Percentiles rank a stretch among this genome's conserved stretches.
Evolutionary conservation across 2,888 invertebrate genomes (phyloP).

Genomic region (Andrena minutula): DNA sequence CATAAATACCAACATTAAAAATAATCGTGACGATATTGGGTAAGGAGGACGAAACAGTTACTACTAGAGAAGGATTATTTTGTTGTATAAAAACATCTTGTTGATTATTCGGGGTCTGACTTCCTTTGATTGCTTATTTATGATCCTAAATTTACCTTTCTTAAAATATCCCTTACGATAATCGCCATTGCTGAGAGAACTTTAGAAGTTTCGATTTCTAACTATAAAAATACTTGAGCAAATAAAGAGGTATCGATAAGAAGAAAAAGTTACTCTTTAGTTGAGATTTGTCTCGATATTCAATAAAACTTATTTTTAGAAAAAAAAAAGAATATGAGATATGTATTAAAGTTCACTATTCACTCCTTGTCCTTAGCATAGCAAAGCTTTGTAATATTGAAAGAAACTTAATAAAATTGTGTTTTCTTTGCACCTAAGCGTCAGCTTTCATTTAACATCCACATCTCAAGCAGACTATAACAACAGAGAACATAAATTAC

Average conservation of each 20-base stretch:
- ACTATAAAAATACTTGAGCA: constrained; percentile 68
- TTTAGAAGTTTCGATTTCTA: constrained; percentile 69
- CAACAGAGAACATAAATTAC: not conserved
- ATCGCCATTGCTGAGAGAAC: constrained; percentile 61
- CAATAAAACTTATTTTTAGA: constrained; percentile 73
- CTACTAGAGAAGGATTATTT: constrained; percentile 78
- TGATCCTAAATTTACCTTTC: constrained; percentile 74
- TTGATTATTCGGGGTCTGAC: constrained; percentile 79
- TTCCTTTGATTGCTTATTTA: constrained; percentile 78
- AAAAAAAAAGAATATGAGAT: constrained; percentile 45
- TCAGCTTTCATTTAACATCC: not conserved
- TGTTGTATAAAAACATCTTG: constrained; percentile 80
- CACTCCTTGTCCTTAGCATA: constrained; percentile 36
- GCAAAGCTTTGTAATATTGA: constrained; percentile 37
- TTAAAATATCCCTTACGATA: constrained; percentile 66
- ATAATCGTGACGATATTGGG: constrained; percentile 65
- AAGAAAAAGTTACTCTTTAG: constrained; percentile 68
- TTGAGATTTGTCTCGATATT: constrained; percentile 72
- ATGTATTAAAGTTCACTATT: constrained; percentile 36
- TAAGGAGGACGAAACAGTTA: constrained; percentile 62
- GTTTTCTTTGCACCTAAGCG: not conserved
- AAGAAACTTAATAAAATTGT: constrained; percentile 33
- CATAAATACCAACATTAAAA: constrained; percentile 72
- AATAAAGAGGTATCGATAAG: constrained; percentile 69
- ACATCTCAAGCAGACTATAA: not conserved